Percentiles rank a stretch among this genome's conserved stretches.
Evolutionary conservation across 2,888 invertebrate species (phyloP).

Genomic region (Lithophane socia): DNA sequence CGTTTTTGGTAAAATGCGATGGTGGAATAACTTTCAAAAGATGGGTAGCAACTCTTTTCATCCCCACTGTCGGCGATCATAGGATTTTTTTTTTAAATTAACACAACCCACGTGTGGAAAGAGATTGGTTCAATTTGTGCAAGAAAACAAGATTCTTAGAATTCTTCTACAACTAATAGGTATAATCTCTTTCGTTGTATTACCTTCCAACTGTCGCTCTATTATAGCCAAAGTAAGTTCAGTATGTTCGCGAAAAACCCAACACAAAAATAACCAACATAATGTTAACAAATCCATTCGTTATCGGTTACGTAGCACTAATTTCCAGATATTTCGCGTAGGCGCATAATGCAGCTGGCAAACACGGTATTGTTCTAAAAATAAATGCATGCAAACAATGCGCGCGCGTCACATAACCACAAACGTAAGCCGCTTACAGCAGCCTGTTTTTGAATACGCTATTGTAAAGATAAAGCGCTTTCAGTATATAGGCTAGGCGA

Average conservation of each 20-base stretch:
- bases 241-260: not conserved
- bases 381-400: conserved; percentile 35
- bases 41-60: not conserved
- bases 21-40: not conserved
- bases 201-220: not conserved
- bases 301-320: not conserved
- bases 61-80: not conserved
- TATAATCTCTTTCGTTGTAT: not conserved
- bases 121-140: not conserved
- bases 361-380: conserved; percentile 39
- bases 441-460: conserved; percentile 13
- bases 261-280: not conserved
- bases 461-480: conserved; percentile 35
- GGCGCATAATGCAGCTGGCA: conserved; percentile 4
- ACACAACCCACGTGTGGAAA: not conserved
- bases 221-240: not conserved
- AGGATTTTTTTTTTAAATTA: not conserved
- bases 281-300: conserved; percentile 6
- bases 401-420: conserved; percentile 8
- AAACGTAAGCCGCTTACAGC: conserved; percentile 44
- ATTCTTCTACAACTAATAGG: not conserved
- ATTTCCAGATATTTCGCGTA: conserved; percentile 22
- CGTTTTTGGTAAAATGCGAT: not conserved
- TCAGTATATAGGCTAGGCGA: not conserved
- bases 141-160: not conserved